Conservation (phyloP, 2,797 vertebrate species). For the Nyctalus aviator region DNA sequence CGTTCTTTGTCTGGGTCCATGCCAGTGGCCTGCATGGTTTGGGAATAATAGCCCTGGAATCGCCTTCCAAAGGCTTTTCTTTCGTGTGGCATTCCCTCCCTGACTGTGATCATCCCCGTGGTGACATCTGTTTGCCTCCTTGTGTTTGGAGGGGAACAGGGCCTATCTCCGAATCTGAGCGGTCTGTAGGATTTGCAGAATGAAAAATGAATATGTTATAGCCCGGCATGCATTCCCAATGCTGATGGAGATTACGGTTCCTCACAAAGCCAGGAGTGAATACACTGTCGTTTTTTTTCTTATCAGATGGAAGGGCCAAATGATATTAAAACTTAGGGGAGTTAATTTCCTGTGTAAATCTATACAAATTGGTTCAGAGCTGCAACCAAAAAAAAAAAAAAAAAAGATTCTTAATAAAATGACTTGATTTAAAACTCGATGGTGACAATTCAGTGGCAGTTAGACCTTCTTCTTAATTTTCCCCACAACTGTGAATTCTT, state of each 20-base stretch:
- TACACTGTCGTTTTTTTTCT: slow-evolving; percentile 81
- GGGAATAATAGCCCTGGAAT: slow-evolving; percentile 69
- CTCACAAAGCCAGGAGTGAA: slow-evolving; percentile 86
- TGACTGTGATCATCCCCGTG: slow-evolving; percentile 67
- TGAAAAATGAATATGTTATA: slow-evolving; percentile 88
- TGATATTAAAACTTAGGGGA: slow-evolving; percentile 89
- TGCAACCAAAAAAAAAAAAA: neutral
- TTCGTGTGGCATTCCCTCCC: slow-evolving; percentile 56
- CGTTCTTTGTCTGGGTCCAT: slow-evolving; percentile 51
- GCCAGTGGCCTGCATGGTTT: slow-evolving; percentile 56
- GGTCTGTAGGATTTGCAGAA: slow-evolving; percentile 86
- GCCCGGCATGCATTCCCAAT: slow-evolving; percentile 80
- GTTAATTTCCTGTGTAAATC: slow-evolving; percentile 90
- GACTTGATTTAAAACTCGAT: slow-evolving; percentile 76
- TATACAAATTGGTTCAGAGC: slow-evolving; percentile 85
- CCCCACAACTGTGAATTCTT: neutral
- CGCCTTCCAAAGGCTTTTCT: slow-evolving; percentile 68
- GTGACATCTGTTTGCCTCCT: slow-evolving; percentile 79
- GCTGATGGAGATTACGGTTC: slow-evolving; percentile 80
- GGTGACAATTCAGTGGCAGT: slow-evolving; percentile 64
- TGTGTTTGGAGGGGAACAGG: slow-evolving; percentile 76
- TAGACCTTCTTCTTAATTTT: slow-evolving; percentile 38
- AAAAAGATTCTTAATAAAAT: slow-evolving; percentile 77
- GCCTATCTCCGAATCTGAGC: slow-evolving; percentile 84
- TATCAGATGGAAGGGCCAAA: slow-evolving; percentile 87